phyloP scores from a whole-genome alignment of 2,113 vertebrate species.

The Speoplatyrhinus poulsoni region DNA sequence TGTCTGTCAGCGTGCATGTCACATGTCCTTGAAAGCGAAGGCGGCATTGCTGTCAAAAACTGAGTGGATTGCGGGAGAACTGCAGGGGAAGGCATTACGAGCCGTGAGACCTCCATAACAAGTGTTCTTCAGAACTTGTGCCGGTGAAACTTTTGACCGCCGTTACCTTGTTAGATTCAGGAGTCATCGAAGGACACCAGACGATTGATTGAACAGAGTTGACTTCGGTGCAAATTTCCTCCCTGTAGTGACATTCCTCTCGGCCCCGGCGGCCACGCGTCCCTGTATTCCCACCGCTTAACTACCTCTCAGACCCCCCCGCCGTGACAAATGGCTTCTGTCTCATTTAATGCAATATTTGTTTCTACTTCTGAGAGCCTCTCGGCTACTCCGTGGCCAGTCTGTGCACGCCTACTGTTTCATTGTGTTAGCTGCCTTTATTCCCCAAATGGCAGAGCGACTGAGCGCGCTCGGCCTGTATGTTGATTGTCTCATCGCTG shows the following conservation, averaged over 20 bases:
- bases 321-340: constrained; percentile 84
- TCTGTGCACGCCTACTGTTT: constrained; percentile 67
- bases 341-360: constrained; percentile 85
- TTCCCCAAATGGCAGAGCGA: constrained; percentile 49
- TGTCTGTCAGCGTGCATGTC: constrained; percentile 50
- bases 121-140: constrained; percentile 37
- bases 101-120: constrained; percentile 21
- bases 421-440: constrained; percentile 67
- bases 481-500: constrained; percentile 68
- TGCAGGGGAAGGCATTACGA: constrained; percentile 14
- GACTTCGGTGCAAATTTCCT: constrained; percentile 83
- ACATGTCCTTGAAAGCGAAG: constrained; percentile 19
- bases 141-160: constrained; percentile 40
- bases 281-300: constrained; percentile 71
- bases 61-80: constrained; percentile 13
- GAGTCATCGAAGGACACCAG: constrained; percentile 64
- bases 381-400: constrained; percentile 49
- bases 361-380: constrained; percentile 82
- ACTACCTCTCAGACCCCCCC: constrained; percentile 76
- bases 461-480: constrained; percentile 65
- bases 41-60: too few species aligned
- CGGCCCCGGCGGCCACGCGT: constrained; percentile 47
- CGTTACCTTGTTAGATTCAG: constrained; percentile 47
- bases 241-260: constrained; percentile 70
- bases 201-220: constrained; percentile 83